Base-by-base conservation (phyloP, 2,113 vertebrate species). In the Tragelaphus scriptus region DNA sequence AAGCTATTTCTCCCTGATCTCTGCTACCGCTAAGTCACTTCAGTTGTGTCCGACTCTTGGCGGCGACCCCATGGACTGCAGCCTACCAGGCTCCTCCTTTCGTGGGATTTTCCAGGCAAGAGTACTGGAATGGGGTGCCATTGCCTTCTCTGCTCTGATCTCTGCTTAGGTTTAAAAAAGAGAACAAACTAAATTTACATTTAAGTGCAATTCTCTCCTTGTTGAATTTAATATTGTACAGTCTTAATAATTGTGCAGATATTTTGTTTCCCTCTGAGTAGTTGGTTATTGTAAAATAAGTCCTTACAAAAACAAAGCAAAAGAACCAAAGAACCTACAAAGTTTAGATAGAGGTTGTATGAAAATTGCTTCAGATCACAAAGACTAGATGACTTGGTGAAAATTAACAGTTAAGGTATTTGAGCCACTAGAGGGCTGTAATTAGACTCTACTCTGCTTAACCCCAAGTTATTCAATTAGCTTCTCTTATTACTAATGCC, bases 401-500 rank as follows among this genome's bases (percentile, higher is more conserved):
- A 98, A 96, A 89, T 89, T 21, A 91, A 68, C 36, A 89, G 51
- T 82, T 91, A 51, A 85, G 61, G 40, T 65, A 87, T 92, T 93
- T 88, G 53, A 90, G 53, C 80, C 44, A 91, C 36, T 56, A 25
- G 19, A 94, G 47, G 82, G 30, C 16, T 89, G 63, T 68, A 81
- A 65, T 96, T 89, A 80, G 30, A 93, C 44, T 89, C 53, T 36
- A 58, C 7, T 92, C 36, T 92, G 25, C 56, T 91, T 92, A 65
- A 25, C 32, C 51, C n/a, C n/a, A 88, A 36, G n/a, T 84, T 87
- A 47, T 88, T 94, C 80, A 75, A 65, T 94, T 80, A 71, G 7
- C 53, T 89, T 93, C 16, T 79, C 63, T 90, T 92, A 25, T 85
- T 92, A 71, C 40, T 90, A 59, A 53, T 91, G 65, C 53, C 26